These are phyloP conservation scores for Gymnothorax javanicus DNA, from an alignment of 2,797 vertebrate species.

Conservation along the genomic window DNA sequence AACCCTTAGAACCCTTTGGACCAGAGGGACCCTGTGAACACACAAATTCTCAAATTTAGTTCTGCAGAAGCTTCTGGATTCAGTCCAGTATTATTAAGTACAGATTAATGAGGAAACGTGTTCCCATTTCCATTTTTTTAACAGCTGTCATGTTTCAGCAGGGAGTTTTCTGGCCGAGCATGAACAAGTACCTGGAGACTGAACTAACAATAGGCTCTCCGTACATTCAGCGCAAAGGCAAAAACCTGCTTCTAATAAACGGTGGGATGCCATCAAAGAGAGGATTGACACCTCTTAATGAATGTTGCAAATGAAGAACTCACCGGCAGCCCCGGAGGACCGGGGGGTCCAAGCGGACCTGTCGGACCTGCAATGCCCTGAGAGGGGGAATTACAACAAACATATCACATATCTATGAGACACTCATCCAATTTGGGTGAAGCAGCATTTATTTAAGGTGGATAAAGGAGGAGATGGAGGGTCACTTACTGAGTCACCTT, in stretches of 20 bases:
- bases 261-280: not conserved
- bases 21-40: constrained; percentile 73
- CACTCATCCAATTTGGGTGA: not conserved
- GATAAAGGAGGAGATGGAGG: not conserved
- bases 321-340: constrained; percentile 88
- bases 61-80: not conserved
- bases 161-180: not conserved
- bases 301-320: constrained; percentile 36
- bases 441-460: not conserved
- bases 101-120: not conserved
- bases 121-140: not conserved
- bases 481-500: constrained; percentile 83
- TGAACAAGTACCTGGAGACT: not conserved
- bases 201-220: not conserved
- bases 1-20: constrained; percentile 83
- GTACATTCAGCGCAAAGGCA: not conserved
- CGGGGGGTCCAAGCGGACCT: constrained; percentile 84
- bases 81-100: not conserved
- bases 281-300: not conserved
- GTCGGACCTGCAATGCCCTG: constrained; percentile 83
- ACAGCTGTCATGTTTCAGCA: not conserved
- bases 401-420: not conserved
- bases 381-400: constrained; percentile 25
- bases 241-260: not conserved
- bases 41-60: not conserved